Evolutionary conservation across 1,140 invertebrate genomes (phyloP).

Genomic region (Micrasema minimum): DNA sequence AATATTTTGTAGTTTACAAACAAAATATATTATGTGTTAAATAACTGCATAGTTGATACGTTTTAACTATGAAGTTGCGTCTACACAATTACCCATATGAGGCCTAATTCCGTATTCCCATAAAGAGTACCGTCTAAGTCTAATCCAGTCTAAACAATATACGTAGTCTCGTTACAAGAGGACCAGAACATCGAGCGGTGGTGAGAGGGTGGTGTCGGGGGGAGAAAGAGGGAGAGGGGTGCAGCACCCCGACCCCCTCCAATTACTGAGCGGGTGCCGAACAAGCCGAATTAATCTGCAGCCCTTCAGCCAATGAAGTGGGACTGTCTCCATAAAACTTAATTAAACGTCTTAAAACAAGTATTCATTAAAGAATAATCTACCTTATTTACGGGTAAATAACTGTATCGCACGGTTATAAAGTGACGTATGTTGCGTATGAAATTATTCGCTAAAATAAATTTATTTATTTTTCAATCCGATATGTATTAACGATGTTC

Average conservation of each 20-base stretch:
- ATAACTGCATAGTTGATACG: no score
- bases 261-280: constrained; percentile 66
- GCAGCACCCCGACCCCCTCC: constrained; percentile 64
- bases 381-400: constrained; percentile 70
- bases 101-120: no score
- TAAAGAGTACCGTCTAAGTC: no score
- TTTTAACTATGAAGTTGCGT: no score
- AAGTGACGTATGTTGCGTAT: not conserved
- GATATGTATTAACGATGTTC: no score
- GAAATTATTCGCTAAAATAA: no score
- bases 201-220: not conserved
- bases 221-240: not conserved
- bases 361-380: constrained; percentile 70
- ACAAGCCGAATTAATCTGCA: constrained; percentile 63
- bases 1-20: no score
- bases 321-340: constrained; percentile 69
- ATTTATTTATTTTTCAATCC: no score
- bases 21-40: no score
- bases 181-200: constrained; percentile 53
- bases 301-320: constrained; percentile 55
- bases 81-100: no score
- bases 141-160: constrained; percentile 21
- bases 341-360: constrained; percentile 71
- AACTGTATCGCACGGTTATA: constrained; percentile 38
- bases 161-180: constrained; percentile 59